Evolutionary conservation across 2,797 vertebrate species (phyloP), one percentile per base, ranked within the genome.

Genomic region (Parauchenoglanis ngamensis): DNA sequence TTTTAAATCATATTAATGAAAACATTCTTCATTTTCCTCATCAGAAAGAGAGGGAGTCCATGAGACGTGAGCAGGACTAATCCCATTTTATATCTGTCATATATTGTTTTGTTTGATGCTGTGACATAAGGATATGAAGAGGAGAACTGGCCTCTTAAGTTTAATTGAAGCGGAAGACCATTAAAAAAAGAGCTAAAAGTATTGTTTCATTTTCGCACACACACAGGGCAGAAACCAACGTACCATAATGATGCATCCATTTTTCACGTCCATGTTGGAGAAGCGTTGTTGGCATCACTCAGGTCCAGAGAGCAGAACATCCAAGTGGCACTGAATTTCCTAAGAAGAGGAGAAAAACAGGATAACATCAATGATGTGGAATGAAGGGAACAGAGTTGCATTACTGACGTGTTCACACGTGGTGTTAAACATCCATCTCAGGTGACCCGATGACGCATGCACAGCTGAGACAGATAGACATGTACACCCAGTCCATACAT

Each of bases 221-320:
- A 46, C 72, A 35, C 76, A 57, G 2, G 7, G 15, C n/a, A 68
- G 23, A 54, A 63, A 12, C 44, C 28, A 72, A 11, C 89, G 13
- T 93, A 96, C 95, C 94, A 91, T 93, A 91, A 87, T 91, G 90
- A 88, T 85, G 91, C 87, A 90, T 93, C 93, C 85, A 88, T 86
- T 86, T 89, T 83, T 70, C 72, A 59, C 88, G 86, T 89, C 87
- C 92, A 93, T 91, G 91, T 89, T 88, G 91, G 84, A 86, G 86
- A 68, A 86, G 90, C 52, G 80, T 68, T 76, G 84, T 63, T 73
- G 76, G 73, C 52, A 77, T 91, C 90, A 91, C 90, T 83, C 84
- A 79, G 85, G 89, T 90, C 86, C 49, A 89, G 88, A 68, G 85
- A 61, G 77, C 78, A 17, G 17, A 81, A 61, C 84, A 65, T 89